Base-by-base conservation (phyloP, 2,888 invertebrate species). In the Agrilus cyanescens region DNA sequence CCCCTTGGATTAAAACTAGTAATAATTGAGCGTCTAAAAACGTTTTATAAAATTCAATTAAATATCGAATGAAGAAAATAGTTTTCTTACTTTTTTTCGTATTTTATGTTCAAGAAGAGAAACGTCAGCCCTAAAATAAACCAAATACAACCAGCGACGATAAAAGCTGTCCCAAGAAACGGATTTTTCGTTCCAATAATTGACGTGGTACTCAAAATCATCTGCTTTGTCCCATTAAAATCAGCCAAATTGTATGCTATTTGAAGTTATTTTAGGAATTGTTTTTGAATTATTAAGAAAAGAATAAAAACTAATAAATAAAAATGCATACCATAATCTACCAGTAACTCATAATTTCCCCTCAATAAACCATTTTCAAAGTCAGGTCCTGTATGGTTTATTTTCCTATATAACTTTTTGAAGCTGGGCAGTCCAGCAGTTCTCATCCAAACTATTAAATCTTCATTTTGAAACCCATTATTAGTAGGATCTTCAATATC, bases 371-470 rank as follows among this genome's bases (percentile, higher is more conserved):
- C 90, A 46, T 75, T 71, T 13, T 65, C 67, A 63, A 83, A 94
- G 1, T 65, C 64, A 2, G 62, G 55, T 41, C 72, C 61, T 3
- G 67, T 65, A 64, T 91, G 89, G 63, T 94, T 75, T 3, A 97
- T 76, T 43, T 87, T 78, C 0, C 96, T 77, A 68, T 96, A 95
- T 34, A 95, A 69, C 68, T 98, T 98, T 48, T 95, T 77, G 69
- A 98, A 98, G 32, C 85, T 90, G 0, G 97, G 96, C 55, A 98
- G 70, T 0, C 97, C 97, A 0, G 98, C 95, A 0, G 96, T 96
- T 48, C 98, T 77, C 98, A 98, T 99, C 98, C 98, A 98, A 4
- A 98, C 96, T 58, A 98, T 98, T 25, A 99, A 74, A 66, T 97
- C 97, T 67, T 97, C 97, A 65, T 98, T 97, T 55, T 79, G 78